Percentiles rank a stretch among this genome's conserved stretches.
These are phyloP conservation scores for Hypsopygia costalis DNA, from an alignment of 2,888 invertebrate species.

Conservation along the genomic window DNA sequence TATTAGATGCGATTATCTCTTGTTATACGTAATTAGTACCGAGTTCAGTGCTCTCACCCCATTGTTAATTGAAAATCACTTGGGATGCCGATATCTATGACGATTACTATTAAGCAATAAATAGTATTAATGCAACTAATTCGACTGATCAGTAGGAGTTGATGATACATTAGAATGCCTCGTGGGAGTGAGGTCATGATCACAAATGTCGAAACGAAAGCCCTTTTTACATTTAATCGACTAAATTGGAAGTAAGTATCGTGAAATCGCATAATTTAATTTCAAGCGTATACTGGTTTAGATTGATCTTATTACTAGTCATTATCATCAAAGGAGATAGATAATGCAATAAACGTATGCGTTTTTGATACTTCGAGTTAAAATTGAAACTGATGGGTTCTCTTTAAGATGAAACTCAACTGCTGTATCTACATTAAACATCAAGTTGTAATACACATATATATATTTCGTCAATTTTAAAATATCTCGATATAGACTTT, in stretches of 20 bases:
- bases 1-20: conserved; percentile 40
- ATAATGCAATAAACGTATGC: no score
- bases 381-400: no score
- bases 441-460: no score
- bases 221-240: conserved; percentile 23
- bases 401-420: no score
- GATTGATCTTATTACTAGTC: no score
- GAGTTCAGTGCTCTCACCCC: conserved; percentile 24
- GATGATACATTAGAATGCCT: conserved; percentile 16
- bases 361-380: no score
- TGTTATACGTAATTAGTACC: conserved; percentile 37
- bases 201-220: conserved; percentile 16
- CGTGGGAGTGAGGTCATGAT: conserved; percentile 15
- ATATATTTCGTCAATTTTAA: no score
- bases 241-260: conserved; percentile 18
- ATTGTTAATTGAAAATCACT: conserved; percentile 33
- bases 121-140: conserved; percentile 5
- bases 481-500: no score
- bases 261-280: conserved; percentile 31
- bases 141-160: conserved; percentile 14
- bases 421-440: no score
- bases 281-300: conserved; percentile 12
- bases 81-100: conserved; percentile 17
- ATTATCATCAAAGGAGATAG: no score
- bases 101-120: conserved; percentile 10